Evolutionary conservation across 1,140 invertebrate species (phyloP).

Genomic region (Spodoptera frugiperda): DNA sequence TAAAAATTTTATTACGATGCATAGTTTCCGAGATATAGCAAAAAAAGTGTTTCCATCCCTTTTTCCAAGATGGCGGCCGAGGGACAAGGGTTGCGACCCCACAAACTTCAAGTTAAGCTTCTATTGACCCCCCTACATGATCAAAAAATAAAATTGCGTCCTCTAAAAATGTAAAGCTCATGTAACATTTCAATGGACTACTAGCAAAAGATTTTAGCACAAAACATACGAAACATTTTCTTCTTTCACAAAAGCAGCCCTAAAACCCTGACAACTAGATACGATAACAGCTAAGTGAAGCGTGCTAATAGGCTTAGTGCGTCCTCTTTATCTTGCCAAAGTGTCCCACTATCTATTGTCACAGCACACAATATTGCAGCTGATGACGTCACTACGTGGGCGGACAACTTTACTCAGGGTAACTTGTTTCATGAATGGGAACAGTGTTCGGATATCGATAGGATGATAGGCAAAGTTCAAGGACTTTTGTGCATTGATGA

Average conservation of each 20-base stretch:
- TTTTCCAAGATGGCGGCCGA: too few relatives aligned
- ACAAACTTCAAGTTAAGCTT: too few relatives aligned
- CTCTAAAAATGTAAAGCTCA: too few relatives aligned
- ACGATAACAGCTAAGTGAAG: constrained; percentile 32
- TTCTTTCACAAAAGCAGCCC: not conserved
- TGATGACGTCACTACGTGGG: constrained; percentile 43
- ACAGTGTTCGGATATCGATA: constrained; percentile 19
- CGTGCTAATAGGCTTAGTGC: constrained; percentile 42
- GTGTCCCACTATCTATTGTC: constrained; percentile 29
- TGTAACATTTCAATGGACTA: too few relatives aligned
- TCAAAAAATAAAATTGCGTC: too few relatives aligned
- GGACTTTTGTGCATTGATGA: constrained; percentile 32
- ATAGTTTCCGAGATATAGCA: too few relatives aligned
- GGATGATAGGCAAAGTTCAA: constrained; percentile 40
- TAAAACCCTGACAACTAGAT: constrained; percentile 1
- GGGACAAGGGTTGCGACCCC: too few relatives aligned
- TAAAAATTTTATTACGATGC: too few relatives aligned
- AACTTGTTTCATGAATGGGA: constrained; percentile 44
- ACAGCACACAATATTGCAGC: constrained; percentile 44
- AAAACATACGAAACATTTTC: not conserved
- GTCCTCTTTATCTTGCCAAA: constrained; percentile 32
- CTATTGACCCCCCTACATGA: too few relatives aligned
- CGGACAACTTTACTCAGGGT: constrained; percentile 7
- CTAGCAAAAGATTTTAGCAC: too few relatives aligned
- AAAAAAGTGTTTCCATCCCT: too few relatives aligned